These are phyloP conservation scores for Saccopteryx leptura DNA, from an alignment of 2,113 vertebrate species.

Conservation along the genomic window DNA sequence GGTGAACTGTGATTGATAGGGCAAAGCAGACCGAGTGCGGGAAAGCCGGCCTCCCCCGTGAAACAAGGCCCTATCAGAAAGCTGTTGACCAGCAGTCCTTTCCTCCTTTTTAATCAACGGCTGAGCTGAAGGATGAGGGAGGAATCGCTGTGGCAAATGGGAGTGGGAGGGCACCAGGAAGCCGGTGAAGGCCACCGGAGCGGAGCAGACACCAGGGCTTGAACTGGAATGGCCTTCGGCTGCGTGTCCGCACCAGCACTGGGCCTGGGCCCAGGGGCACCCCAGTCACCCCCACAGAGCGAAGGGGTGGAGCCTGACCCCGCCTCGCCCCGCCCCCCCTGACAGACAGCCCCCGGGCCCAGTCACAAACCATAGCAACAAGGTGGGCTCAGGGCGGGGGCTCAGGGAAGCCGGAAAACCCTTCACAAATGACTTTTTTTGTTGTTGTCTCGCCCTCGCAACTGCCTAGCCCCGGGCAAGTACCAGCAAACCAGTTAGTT, in stretches of 20 bases:
- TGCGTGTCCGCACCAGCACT: not conserved
- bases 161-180: not conserved
- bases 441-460: not conserved
- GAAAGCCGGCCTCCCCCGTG: not conserved
- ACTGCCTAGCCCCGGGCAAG: slow-evolving; percentile 27
- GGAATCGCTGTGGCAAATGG: not conserved
- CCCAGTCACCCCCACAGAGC: not conserved
- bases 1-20: not conserved
- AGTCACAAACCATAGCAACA: not conserved
- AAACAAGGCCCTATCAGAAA: not conserved
- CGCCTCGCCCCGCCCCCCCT: not conserved
- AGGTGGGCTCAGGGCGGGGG: not conserved
- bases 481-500: slow-evolving; percentile 69
- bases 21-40: not conserved
- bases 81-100: not conserved
- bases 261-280: not conserved
- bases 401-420: slow-evolving; percentile 49
- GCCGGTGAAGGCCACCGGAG: not conserved
- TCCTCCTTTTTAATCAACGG: not conserved
- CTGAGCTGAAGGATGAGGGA: slow-evolving; percentile 25
- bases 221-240: not conserved
- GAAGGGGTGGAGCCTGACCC: not conserved
- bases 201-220: not conserved
- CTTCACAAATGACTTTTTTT: not conserved
- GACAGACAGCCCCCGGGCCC: not conserved